Evolutionary conservation across 1,140 invertebrate genomes (phyloP).

Genomic region (Aricia agestis): DNA sequence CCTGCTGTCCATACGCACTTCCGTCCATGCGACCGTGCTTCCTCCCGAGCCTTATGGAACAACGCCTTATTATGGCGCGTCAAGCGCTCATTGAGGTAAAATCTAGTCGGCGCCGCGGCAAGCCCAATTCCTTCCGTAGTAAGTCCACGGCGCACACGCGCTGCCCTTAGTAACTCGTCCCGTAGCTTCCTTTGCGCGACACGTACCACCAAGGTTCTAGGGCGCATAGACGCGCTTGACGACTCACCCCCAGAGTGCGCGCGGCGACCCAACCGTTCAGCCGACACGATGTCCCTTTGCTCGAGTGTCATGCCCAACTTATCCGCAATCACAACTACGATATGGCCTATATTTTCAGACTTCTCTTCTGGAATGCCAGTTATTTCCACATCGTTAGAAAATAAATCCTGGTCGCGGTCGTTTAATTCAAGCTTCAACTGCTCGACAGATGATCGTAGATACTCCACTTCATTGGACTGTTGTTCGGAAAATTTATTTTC

Average conservation of each 20-base stretch:
- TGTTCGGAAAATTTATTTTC: no score
- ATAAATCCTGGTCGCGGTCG: neutral
- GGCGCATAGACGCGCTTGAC: neutral
- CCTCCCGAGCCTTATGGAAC: neutral
- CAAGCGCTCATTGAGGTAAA: neutral
- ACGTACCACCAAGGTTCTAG: neutral
- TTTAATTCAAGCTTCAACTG: slow-evolving; percentile 13
- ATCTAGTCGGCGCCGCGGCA: neutral
- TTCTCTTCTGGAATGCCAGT: slow-evolving; percentile 15
- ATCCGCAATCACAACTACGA: neutral
- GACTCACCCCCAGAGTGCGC: no score
- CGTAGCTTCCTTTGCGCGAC: neutral
- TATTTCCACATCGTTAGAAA: slow-evolving; percentile 13
- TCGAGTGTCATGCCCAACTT: slow-evolving; percentile 7
- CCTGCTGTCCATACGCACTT: neutral
- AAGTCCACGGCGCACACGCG: slow-evolving; percentile 7
- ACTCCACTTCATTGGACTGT: no score
- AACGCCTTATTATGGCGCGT: neutral
- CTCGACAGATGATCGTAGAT: no score
- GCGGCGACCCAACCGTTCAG: neutral
- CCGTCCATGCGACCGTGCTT: neutral
- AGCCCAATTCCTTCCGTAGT: neutral
- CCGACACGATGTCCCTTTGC: neutral
- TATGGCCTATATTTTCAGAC: neutral
- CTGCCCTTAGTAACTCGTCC: neutral